These are phyloP conservation scores for Chydorus sphaericus DNA, from an alignment of 2,888 invertebrate genomes.

Conservation along the genomic window DNA sequence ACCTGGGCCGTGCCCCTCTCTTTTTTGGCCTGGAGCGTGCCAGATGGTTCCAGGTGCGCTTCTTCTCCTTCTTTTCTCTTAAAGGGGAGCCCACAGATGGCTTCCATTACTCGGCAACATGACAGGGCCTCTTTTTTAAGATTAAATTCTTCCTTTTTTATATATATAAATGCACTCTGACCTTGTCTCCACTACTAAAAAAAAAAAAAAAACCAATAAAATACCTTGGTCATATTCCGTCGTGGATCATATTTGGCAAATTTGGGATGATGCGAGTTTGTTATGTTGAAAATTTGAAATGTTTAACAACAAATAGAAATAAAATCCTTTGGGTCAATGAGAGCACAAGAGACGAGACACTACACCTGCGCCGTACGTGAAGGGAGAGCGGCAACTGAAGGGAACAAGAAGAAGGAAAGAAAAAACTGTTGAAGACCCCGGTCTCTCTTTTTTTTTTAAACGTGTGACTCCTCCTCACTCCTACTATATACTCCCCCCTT, in stretches of 20 bases:
- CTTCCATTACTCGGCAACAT: slow-evolving; percentile 11
- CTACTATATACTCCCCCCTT: background rate
- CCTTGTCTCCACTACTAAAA: background rate
- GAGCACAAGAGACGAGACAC: no score
- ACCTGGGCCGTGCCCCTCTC: slow-evolving; percentile 11
- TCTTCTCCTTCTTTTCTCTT: background rate
- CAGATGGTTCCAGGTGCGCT: slow-evolving; percentile 9
- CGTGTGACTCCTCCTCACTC: background rate
- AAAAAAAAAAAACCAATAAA: background rate
- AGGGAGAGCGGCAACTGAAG: slow-evolving; percentile 13
- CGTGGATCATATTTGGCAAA: slow-evolving; percentile 9
- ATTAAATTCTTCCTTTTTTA: background rate
- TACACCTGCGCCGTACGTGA: slow-evolving; percentile 13
- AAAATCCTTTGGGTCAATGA: no score
- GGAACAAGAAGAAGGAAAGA: no score
- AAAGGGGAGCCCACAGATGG: slow-evolving; percentile 7
- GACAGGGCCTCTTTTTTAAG: background rate
- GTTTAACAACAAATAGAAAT: no score
- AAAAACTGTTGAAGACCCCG: slow-evolving; percentile 2
- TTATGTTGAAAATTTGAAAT: no score
- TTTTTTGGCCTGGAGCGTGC: slow-evolving; percentile 13
- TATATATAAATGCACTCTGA: background rate
- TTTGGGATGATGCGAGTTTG: no score
- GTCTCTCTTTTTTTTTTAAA: background rate
- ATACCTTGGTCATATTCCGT: slow-evolving; percentile 14